These are phyloP conservation scores for Rosalia funebris DNA, from an alignment of 2,888 invertebrate genomes.

Conservation along the genomic window DNA sequence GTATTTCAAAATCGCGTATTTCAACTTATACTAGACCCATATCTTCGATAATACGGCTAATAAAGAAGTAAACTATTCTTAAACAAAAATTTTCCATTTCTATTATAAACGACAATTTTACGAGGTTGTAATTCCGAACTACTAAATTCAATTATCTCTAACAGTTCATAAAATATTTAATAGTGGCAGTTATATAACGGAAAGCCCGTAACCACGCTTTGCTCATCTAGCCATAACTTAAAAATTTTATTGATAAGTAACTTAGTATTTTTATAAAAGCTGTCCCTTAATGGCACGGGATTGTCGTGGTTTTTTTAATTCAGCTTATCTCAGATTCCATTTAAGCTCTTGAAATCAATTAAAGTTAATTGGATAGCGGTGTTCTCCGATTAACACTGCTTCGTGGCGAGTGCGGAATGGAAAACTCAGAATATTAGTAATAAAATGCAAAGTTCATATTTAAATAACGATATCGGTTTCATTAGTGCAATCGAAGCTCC, in stretches of 20 bases:
- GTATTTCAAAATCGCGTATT: no score
- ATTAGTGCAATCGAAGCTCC: no score
- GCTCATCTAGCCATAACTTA: not conserved
- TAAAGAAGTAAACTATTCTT: no score
- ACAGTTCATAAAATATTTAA: not conserved
- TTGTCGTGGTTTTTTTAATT: conserved; percentile 12
- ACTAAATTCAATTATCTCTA: conserved; percentile 10
- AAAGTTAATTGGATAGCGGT: conserved; percentile 26
- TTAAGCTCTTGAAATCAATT: conserved; percentile 20
- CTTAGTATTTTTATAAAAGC: conserved; percentile 14
- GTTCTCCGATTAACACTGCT: conserved; percentile 16
- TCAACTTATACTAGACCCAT: no score
- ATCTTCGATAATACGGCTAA: no score
- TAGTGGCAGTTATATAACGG: not conserved
- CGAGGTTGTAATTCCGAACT: not conserved
- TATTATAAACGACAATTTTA: not conserved
- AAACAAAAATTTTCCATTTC: not conserved
- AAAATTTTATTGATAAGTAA: conserved; percentile 17
- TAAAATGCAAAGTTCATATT: not conserved
- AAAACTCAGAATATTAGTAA: conserved; percentile 4
- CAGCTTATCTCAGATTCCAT: conserved; percentile 16
- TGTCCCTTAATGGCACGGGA: conserved; percentile 11
- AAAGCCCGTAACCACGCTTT: not conserved
- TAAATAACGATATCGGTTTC: not conserved
- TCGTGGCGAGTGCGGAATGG: not conserved